Evolutionary conservation across 2,888 invertebrate genomes (phyloP), one percentile per base, ranked within the genome.

Genomic region (Mantis religiosa): DNA sequence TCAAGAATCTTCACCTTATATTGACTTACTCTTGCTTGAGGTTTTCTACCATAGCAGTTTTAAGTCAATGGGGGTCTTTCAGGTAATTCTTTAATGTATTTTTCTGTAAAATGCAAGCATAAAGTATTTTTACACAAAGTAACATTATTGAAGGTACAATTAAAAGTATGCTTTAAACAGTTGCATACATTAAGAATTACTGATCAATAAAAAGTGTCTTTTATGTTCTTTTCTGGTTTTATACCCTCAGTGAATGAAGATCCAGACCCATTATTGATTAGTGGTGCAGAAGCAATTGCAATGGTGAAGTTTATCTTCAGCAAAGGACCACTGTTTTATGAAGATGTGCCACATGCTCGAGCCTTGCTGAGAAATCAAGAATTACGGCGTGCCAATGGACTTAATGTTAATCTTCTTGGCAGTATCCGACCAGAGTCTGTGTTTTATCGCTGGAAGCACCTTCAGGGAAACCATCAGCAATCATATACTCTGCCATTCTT

Each of bases 301-400:
- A 95, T 95, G 6, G 94, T 95, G 3, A 92, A 92, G 85, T 94
- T 94, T 90, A 93, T 95, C 14, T 94, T 94, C 89, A 93, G 93
- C 7, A 95, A 94, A 89, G 95, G 95, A 20, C 93, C 94, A 91
- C 93, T 95, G 12, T 96, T 95, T 92, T 96, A 95, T 92, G 94
- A 95, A 88, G 95, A 96, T 87, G 94, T 95, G 90, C 96, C 96
- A 0, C 96, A 96, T 92, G 94, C 94, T 41, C 93, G 94, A 90
- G 95, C 95, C 0, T 91, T 96, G 7, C 92, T 96, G 15, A 93
- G 93, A 82, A 95, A 96, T 92, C 96, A 96, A 91, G 94, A 95
- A 89, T 93, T 94, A 30, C 93, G 96, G 89, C 92, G 93, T 88
- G 92, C 93, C 83, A 96, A 96, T 92, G 95, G 95, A 28, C 93